A percentile compares a stretch with the other conserved stretches of the same genome.
Evolutionary conservation across 2,113 vertebrate species (phyloP).

Genomic region (Natator depressus): DNA sequence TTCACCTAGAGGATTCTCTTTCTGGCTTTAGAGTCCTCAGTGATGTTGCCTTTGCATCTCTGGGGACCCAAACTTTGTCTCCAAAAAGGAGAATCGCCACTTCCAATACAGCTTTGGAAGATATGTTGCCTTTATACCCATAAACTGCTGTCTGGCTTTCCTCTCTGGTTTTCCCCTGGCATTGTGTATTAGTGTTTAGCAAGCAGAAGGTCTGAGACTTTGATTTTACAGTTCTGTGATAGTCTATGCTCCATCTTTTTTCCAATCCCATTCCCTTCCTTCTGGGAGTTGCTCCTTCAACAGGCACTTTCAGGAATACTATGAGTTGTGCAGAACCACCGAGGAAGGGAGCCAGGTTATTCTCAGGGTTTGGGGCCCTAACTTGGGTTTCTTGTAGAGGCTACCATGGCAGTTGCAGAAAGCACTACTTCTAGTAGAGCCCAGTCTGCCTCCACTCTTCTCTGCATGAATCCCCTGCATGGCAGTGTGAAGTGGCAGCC

Average conservation of each 20-base stretch:
- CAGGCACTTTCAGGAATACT: neutral
- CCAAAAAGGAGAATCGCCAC: neutral
- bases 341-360: neutral
- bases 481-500: neutral
- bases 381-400: neutral
- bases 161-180: neutral
- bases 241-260: neutral
- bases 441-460: neutral
- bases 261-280: neutral
- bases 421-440: neutral
- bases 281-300: neutral
- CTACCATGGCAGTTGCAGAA: neutral
- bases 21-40: neutral
- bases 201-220: neutral
- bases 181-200: neutral
- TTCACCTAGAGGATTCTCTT: neutral
- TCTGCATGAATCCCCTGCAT: neutral
- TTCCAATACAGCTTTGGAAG: neutral
- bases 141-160: neutral
- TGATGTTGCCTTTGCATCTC: neutral
- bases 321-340: neutral
- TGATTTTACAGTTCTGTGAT: neutral
- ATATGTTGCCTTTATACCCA: neutral
- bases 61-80: neutral
- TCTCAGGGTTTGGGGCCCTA: neutral